These are phyloP conservation scores for Cryptus armator DNA, from an alignment of 2,888 invertebrate genomes.

Conservation along the genomic window DNA sequence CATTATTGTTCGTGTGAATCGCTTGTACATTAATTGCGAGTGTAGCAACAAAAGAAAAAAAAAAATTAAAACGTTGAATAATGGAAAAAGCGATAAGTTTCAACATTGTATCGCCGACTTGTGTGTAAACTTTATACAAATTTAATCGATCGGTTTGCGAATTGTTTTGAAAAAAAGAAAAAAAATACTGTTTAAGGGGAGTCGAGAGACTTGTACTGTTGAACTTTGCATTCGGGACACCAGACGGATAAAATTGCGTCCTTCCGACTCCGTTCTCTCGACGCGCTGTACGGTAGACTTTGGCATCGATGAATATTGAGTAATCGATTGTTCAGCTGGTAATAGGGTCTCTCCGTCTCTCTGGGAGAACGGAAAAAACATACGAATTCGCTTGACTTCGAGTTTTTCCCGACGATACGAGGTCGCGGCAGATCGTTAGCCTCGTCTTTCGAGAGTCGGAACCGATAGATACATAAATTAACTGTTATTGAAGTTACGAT, in stretches of 20 bases:
- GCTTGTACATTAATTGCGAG: neutral
- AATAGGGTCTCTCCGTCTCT: neutral
- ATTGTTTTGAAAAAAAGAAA: constrained; percentile 42
- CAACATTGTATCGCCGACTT: neutral
- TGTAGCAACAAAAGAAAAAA: neutral
- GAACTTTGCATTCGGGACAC: constrained; percentile 54
- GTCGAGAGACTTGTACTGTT: constrained; percentile 28
- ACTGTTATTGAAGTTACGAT: neutral
- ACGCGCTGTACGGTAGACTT: constrained; percentile 21
- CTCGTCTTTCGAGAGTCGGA: neutral
- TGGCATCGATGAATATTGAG: constrained; percentile 52
- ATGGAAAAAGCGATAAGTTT: neutral
- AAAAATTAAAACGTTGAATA: neutral
- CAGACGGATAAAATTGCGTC: constrained; percentile 5
- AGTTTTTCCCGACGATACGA: neutral
- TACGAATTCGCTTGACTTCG: neutral
- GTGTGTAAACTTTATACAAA: neutral
- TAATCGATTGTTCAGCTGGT: constrained; percentile 30
- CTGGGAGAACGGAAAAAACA: neutral
- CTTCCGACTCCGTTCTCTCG: neutral
- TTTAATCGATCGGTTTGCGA: constrained; percentile 12
- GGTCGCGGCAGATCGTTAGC: constrained; percentile 1
- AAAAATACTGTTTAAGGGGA: neutral
- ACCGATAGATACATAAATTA: neutral
- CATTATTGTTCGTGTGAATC: neutral